These are phyloP conservation scores for Ochotona curzoniae DNA, from an alignment of 2,113 vertebrate genomes.

Conservation along the genomic window DNA sequence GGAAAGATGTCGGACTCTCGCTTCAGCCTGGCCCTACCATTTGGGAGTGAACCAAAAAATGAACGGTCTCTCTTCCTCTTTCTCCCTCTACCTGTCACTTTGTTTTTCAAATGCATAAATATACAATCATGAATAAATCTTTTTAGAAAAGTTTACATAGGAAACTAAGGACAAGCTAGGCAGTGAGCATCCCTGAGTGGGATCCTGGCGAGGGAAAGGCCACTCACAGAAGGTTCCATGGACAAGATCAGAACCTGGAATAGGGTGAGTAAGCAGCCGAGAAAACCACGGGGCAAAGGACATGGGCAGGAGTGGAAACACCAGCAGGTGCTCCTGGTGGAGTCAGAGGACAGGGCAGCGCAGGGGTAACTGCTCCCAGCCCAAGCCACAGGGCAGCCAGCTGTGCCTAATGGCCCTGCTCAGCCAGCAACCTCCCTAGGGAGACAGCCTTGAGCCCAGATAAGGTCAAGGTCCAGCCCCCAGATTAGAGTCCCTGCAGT, in stretches of 20 bases:
- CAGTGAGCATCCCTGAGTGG: rapidly evolving
- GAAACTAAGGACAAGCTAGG: neutral
- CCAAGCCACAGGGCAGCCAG: neutral
- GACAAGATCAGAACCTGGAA: neutral
- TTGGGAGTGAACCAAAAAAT: too few species aligned
- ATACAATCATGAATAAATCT: too few species aligned
- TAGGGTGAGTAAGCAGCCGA: neutral
- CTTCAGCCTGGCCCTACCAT: too few species aligned
- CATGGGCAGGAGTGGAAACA: rapidly evolving
- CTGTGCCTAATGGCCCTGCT: rapidly evolving
- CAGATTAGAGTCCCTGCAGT: rapidly evolving
- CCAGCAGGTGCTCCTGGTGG: rapidly evolving
- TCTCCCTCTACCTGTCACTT: too few species aligned
- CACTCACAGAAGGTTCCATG: rapidly evolving
- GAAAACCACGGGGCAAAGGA: neutral
- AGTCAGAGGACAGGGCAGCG: neutral
- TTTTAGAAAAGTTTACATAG: neutral
- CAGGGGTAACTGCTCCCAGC: neutral
- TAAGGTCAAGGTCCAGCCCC: rapidly evolving
- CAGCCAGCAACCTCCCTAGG: rapidly evolving
- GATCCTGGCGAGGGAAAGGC: too few species aligned
- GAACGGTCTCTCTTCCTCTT: too few species aligned
- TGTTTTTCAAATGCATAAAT: too few species aligned
- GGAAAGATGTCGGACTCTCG: too few species aligned
- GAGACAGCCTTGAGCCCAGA: neutral